Conservation (phyloP, 2,113 vertebrate genomes). For the Psophia crepitans region DNA sequence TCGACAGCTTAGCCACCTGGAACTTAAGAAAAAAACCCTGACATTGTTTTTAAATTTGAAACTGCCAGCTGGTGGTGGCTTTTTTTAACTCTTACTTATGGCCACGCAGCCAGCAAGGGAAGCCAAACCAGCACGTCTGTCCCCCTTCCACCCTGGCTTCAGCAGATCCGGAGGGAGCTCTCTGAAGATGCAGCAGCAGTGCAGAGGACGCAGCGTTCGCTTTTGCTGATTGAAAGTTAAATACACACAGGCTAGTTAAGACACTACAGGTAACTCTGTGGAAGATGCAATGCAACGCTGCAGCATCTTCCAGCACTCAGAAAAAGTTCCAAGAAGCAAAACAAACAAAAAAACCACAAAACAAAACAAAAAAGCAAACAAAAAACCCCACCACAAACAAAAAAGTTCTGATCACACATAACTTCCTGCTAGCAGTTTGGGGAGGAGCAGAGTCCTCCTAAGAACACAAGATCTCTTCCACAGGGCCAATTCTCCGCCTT, state of each 20-base stretch:
- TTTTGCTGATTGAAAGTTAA: neutral
- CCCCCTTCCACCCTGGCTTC: neutral
- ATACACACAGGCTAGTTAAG: neutral
- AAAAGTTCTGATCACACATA: fast-evolving
- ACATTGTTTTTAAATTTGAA: conserved; percentile 51
- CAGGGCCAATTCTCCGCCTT: fast-evolving
- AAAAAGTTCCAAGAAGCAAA: neutral
- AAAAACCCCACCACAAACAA: no score
- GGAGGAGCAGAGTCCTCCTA: neutral
- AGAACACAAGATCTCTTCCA: neutral
- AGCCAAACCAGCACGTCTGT: neutral
- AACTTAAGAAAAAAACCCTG: conserved; percentile 28
- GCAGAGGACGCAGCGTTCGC: neutral
- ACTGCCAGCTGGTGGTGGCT: conserved; percentile 31
- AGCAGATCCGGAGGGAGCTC: neutral
- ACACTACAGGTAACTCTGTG: neutral
- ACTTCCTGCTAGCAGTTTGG: neutral
- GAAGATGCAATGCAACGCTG: fast-evolving
- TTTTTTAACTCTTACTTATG: conserved; percentile 55
- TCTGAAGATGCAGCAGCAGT: neutral
- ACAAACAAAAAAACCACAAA: no score
- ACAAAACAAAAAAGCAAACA: no score
- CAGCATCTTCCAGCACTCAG: neutral
- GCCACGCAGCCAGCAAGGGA: neutral
- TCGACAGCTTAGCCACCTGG: conserved; percentile 55